Base-by-base conservation (phyloP, 35 echinoderm and acorn worm species). In the Heliocidaris tuberculata region DNA sequence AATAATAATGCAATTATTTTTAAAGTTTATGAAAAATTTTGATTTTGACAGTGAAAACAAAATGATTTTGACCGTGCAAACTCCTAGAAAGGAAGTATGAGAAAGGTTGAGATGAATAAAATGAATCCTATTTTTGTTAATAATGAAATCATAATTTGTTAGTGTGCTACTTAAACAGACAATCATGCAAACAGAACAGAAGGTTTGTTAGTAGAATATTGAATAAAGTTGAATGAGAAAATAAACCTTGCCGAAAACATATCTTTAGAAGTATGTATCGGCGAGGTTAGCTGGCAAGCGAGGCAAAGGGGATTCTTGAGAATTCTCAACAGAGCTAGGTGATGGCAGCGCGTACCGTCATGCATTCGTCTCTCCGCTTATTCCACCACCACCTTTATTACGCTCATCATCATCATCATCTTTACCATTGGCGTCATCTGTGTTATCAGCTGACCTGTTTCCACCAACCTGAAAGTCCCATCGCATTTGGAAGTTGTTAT, bases 291-390 rank as follows among this genome's bases (percentile, higher is more conserved):
- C 31, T 59, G 91, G 50, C 91, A 59, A 93, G 48, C 91, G 48
- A 93, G 91, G 91, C 91, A 93, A 93, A 93, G 91, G 91, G 91
- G 91, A 93, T 93, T 93, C 31, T 56, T 93, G 91, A 93, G 48
- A 52, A 93, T 2, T 93, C 29, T 49, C 47, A 48, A 30, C 91
- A 93, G 91, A 93, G 91, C 91, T 59, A 17, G 91, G 48, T 93
- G 91, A 93, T 93, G 29, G 91, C 91, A 48, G 91, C 91, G 91
- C 91, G 91, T 59, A n/a, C 91, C 91, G 91, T 93, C 91, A 93
- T 93, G 91, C 91, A 31, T 32, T n/a, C 91, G 91, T 93, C 91
- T 93, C 91, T 24, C 47, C 65, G 65, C 19, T 21, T 7, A 78
- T 19, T 27, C 65, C 65, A 78, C 65, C 65, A 16, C 47, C 87